Percentiles rank a stretch among this genome's conserved stretches.
Evolutionary conservation across 2,888 invertebrate genomes (phyloP).

Genomic region (Acronicta leporina): DNA sequence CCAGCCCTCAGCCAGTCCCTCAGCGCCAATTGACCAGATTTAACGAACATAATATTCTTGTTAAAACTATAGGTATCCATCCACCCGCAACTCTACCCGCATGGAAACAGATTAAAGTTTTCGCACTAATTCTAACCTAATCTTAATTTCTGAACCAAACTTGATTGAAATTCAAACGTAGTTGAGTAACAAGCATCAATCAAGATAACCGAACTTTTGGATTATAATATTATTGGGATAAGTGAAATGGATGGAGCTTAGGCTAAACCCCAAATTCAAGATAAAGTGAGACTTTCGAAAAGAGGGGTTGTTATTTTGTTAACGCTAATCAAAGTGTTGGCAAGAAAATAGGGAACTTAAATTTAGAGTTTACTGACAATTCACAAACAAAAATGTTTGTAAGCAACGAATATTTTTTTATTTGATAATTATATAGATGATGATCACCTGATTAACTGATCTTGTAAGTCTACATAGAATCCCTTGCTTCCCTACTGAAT

Average conservation of each 20-base stretch:
- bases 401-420: background rate
- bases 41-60: background rate
- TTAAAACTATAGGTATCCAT: background rate
- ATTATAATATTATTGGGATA: slow-evolving; percentile 27
- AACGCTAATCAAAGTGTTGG: slow-evolving; percentile 6
- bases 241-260: slow-evolving; percentile 29
- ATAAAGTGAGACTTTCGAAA: slow-evolving; percentile 23
- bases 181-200: slow-evolving; percentile 26
- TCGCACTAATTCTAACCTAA: background rate
- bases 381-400: background rate
- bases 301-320: slow-evolving; percentile 14
- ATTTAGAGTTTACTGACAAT: slow-evolving; percentile 1
- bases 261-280: slow-evolving; percentile 11
- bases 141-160: background rate
- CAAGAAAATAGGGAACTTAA: slow-evolving; percentile 28
- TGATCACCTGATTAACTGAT: too few relatives aligned
- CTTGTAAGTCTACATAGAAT: too few relatives aligned
- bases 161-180: slow-evolving; percentile 7
- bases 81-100: background rate
- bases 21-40: too few relatives aligned
- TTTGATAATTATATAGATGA: too few relatives aligned
- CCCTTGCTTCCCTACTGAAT: too few relatives aligned
- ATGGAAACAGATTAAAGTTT: background rate
- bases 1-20: too few relatives aligned
- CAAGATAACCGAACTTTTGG: slow-evolving; percentile 8